A percentile compares a stretch with the other conserved stretches of the same genome.
Conservation (phyloP, 2,113 vertebrate species). For the Elachura formosa region DNA sequence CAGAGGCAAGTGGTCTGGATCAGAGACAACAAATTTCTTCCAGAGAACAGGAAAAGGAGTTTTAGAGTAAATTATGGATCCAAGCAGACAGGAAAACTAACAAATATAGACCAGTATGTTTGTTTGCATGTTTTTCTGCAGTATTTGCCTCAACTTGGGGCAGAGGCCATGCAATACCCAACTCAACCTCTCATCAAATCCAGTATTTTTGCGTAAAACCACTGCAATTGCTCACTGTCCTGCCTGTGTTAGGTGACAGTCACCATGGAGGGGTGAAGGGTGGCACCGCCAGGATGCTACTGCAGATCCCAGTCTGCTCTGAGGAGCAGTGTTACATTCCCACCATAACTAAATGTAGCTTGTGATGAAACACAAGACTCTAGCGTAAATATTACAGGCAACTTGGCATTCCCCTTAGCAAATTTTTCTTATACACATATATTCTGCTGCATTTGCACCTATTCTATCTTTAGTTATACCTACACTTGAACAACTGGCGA, state of each 20-base stretch:
- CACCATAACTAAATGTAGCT: neutral
- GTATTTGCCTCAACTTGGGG: neutral
- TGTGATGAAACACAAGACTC: neutral
- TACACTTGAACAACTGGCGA: neutral
- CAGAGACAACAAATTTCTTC: neutral
- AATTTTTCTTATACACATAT: neutral
- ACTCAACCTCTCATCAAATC: neutral
- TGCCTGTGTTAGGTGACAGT: neutral
- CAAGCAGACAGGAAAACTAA: neutral
- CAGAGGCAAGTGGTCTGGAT: neutral
- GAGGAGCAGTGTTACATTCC: rapidly evolving
- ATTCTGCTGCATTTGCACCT: neutral
- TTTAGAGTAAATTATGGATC: neutral
- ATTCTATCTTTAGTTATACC: neutral
- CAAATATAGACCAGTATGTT: neutral
- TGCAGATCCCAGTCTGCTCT: neutral
- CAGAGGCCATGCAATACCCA: neutral
- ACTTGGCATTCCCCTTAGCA: neutral
- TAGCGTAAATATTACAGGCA: neutral
- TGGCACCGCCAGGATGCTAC: neutral
- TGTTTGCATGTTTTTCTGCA: neutral
- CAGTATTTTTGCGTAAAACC: neutral
- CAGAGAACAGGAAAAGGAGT: neutral
- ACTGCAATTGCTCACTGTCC: neutral
- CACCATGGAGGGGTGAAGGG: neutral